Conservation (phyloP, 2,113 vertebrate genomes). For the Sporophila hypoxantha region DNA sequence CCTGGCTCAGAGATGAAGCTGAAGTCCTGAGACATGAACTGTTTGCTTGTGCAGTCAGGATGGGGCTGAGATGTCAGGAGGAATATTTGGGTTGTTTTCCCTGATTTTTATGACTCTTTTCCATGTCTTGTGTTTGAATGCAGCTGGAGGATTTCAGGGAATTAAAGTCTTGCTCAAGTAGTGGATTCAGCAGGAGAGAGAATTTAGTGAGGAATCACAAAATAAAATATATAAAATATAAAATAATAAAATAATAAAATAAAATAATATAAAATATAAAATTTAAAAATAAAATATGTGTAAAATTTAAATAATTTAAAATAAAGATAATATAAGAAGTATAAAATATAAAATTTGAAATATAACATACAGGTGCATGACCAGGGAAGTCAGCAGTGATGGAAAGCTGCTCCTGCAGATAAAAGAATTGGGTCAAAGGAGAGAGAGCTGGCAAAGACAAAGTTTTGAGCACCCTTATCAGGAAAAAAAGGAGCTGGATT, state of each 20-base stretch:
- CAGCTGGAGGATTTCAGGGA: background rate
- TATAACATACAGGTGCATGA: accelerated
- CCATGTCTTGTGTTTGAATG: background rate
- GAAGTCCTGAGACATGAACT: background rate
- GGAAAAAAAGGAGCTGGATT: background rate
- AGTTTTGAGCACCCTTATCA: background rate
- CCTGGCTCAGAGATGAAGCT: background rate
- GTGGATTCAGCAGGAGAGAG: background rate
- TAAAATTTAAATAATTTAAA: background rate
- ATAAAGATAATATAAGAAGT: background rate
- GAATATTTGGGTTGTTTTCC: background rate
- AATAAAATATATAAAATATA: background rate
- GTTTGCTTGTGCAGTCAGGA: background rate
- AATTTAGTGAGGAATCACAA: background rate
- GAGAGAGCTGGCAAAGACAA: background rate
- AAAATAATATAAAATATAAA: background rate
- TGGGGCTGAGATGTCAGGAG: background rate
- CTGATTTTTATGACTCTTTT: background rate
- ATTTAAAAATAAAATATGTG: too few species aligned
- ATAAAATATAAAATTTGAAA: too few species aligned
- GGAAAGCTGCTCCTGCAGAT: background rate
- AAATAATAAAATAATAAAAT: background rate
- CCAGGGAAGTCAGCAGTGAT: background rate
- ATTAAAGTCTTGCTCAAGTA: background rate
- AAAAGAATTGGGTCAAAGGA: background rate